Evolutionary conservation across 64 coral and sea anemone genomes (phyloP).

Genomic region (Exaiptasia diaphana): DNA sequence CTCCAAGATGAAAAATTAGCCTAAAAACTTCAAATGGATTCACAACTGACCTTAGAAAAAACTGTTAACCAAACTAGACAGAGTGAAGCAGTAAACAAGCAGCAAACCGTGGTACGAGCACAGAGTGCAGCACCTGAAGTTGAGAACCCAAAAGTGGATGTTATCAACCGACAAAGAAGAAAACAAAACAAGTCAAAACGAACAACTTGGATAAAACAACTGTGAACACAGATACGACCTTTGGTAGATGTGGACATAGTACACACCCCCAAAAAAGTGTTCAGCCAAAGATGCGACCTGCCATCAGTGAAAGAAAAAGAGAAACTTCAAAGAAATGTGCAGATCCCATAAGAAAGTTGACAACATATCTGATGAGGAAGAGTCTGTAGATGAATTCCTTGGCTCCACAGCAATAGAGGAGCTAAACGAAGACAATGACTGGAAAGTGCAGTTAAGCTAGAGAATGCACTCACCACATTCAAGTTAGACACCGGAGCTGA

Average conservation of each 20-base stretch:
- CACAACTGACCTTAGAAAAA: conserved; percentile 22
- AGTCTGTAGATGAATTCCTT: conserved; percentile 4
- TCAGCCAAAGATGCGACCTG: conserved; percentile 21
- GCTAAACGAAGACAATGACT: background rate
- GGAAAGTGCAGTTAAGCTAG: conserved; percentile 3
- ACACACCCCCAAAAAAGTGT: background rate
- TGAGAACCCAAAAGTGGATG: background rate
- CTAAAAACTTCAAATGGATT: conserved; percentile 16
- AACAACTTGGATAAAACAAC: background rate
- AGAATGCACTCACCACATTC: background rate
- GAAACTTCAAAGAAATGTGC: conserved; percentile 14
- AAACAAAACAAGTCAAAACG: background rate
- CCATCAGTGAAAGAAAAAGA: conserved; percentile 26
- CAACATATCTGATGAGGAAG: background rate
- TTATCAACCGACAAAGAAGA: background rate
- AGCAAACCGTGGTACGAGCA: conserved; percentile 8
- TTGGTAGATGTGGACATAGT: background rate
- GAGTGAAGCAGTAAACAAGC: conserved; percentile 33
- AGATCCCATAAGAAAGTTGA: background rate
- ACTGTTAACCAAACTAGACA: conserved; percentile 11
- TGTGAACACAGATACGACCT: background rate
- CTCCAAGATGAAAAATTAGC: conserved; percentile 5
- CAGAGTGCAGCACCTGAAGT: background rate
- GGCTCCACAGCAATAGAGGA: background rate
- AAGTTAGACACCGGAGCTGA: conserved; percentile 5